phyloP scores from a whole-genome alignment of 2,888 invertebrate genomes.

The Megalurothrips usitatus region DNA sequence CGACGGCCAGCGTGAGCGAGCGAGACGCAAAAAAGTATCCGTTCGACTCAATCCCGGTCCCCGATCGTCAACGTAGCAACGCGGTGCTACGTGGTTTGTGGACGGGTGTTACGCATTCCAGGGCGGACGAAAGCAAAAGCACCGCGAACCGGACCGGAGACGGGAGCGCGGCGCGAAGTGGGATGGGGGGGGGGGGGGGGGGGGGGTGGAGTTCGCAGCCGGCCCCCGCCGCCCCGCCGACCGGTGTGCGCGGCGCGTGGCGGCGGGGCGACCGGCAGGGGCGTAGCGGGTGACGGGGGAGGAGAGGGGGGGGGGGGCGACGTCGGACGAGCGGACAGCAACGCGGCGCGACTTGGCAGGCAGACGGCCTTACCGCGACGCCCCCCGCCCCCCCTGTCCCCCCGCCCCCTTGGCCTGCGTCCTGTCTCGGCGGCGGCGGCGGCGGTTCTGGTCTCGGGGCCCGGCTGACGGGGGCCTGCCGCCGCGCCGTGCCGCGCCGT shows the following conservation, averaged over 20 bases:
- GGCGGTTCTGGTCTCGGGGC: background rate
- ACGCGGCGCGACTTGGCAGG: background rate
- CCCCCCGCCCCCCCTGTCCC: background rate
- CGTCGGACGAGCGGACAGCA: conserved; percentile 6
- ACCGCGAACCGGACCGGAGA: background rate
- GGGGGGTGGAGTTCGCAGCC: too few species aligned
- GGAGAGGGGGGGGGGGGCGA: background rate
- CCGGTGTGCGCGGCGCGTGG: background rate
- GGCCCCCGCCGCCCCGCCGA: too few species aligned
- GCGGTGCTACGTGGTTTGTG: too few species aligned
- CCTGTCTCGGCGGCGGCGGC: background rate
- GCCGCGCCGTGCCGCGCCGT: too few species aligned
- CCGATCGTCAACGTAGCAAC: too few species aligned
- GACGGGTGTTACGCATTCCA: too few species aligned
- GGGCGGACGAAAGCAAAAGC: too few species aligned
- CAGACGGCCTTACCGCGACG: background rate
- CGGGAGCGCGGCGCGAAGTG: too few species aligned
- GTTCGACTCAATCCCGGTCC: too few species aligned
- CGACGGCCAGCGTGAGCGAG: background rate
- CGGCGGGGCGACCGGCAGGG: background rate
- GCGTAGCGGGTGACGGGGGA: background rate
- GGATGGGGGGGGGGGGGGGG: too few species aligned
- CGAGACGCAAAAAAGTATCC: too few species aligned
- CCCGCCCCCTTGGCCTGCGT: background rate
- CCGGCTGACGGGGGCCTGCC: background rate